Conservation (phyloP, 2,113 vertebrate genomes). For the Gadus chalcogrammus region DNA sequence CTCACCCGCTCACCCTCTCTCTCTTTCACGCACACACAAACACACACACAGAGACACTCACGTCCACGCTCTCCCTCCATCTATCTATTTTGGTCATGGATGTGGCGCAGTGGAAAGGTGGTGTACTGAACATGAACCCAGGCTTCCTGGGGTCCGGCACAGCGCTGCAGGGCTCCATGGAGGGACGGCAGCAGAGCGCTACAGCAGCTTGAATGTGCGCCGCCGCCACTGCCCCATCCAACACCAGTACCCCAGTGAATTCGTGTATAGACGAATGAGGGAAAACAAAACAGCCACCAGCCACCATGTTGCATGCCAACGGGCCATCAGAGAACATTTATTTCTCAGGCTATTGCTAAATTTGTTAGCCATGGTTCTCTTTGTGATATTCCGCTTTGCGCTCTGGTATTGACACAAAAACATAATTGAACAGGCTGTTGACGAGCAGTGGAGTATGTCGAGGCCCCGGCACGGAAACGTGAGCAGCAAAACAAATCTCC, state of each 20-base stretch:
- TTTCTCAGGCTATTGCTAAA: neutral
- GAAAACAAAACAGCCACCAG: neutral
- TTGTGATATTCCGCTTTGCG: neutral
- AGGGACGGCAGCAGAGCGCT: slow-evolving; percentile 16
- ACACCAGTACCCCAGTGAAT: too few species aligned
- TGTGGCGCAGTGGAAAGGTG: slow-evolving; percentile 50
- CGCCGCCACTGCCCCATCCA: too few species aligned
- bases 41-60: neutral
- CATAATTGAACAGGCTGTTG: neutral
- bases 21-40: too few species aligned
- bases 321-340: neutral
- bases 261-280: neutral
- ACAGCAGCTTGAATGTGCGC: too few species aligned
- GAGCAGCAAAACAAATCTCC: neutral
- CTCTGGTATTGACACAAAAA: neutral
- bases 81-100: slow-evolving; percentile 57
- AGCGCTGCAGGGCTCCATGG: slow-evolving; percentile 24
- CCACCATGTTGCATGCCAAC: neutral
- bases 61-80: slow-evolving; percentile 1
- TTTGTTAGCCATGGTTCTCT: neutral
- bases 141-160: slow-evolving; percentile 50
- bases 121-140: slow-evolving; percentile 34
- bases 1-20: too few species aligned
- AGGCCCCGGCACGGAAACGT: neutral
- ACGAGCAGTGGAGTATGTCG: neutral